Evolutionary conservation across 1,140 invertebrate genomes (phyloP).

Genomic region (Diplogasteroides magnus): DNA sequence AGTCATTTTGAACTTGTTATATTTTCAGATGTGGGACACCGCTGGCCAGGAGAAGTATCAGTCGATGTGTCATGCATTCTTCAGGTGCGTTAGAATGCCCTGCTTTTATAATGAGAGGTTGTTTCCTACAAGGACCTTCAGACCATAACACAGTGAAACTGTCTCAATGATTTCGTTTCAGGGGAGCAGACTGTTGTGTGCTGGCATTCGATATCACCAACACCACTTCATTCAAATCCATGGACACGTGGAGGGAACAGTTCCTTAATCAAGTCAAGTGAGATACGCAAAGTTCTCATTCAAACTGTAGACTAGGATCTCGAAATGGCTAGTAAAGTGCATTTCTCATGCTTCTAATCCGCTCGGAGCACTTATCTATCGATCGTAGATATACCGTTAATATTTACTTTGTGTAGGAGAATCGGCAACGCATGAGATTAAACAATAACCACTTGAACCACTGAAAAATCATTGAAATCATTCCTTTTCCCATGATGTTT

Average conservation of each 20-base stretch:
- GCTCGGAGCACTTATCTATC: background rate
- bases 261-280: slow-evolving; percentile 90
- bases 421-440: background rate
- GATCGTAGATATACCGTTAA: background rate
- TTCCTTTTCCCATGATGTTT: too few relatives aligned
- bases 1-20: background rate
- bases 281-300: slow-evolving; percentile 2
- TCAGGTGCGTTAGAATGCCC: too few relatives aligned
- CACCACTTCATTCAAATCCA: slow-evolving; percentile 91
- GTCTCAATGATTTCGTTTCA: too few relatives aligned
- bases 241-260: slow-evolving; percentile 98
- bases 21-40: slow-evolving; percentile 91
- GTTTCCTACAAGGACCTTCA: too few relatives aligned
- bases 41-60: slow-evolving; percentile 98
- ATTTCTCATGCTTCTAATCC: too few relatives aligned
- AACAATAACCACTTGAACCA: background rate
- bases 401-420: slow-evolving; percentile 1
- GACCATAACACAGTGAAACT: too few relatives aligned
- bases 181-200: slow-evolving; percentile 98
- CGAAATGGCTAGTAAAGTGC: too few relatives aligned
- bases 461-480: background rate
- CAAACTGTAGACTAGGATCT: background rate
- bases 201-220: slow-evolving; percentile 94
- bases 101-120: too few relatives aligned
- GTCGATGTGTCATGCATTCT: slow-evolving; percentile 96